These are phyloP conservation scores for Pseudochirops corinnae DNA, from an alignment of 2,797 vertebrate genomes.

Conservation along the genomic window DNA sequence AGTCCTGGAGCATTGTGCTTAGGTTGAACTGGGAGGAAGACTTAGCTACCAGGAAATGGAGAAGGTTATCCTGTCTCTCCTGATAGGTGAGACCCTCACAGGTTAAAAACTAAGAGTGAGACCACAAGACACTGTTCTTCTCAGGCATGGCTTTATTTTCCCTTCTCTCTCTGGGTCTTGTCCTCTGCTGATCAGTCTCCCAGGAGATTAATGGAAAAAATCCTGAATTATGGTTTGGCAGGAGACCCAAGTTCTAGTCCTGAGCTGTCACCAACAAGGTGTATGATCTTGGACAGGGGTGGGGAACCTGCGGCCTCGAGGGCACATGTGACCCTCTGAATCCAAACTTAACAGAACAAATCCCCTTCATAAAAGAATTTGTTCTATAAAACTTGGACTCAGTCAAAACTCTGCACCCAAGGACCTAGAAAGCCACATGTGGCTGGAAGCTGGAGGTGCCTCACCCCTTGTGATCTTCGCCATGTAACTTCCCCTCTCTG, in stretches of 20 bases:
- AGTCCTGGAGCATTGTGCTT: neutral
- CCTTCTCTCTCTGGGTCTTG: neutral
- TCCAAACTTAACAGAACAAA: too few species aligned
- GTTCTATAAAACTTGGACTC: too few species aligned
- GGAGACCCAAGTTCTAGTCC: neutral
- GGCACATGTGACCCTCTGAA: too few species aligned
- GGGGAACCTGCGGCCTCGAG: too few species aligned
- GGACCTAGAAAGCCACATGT: too few species aligned
- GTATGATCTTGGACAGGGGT: neutral
- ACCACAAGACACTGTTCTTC: neutral
- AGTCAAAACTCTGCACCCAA: too few species aligned
- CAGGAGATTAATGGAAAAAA: neutral
- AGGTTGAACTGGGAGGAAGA: neutral
- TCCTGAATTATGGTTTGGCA: neutral
- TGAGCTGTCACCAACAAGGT: neutral
- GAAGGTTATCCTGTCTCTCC: neutral
- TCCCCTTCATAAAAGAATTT: too few species aligned
- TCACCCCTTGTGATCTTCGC: too few species aligned
- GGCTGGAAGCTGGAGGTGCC: too few species aligned
- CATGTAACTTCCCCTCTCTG: neutral
- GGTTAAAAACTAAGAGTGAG: neutral
- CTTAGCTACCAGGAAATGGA: neutral
- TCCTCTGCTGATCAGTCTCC: neutral
- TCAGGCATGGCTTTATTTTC: neutral
- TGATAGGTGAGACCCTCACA: neutral